Percentiles rank a stretch among this genome's conserved stretches.
These are phyloP conservation scores for Chrysolina haemoptera DNA, from an alignment of 2,888 invertebrate species.

Conservation along the genomic window DNA sequence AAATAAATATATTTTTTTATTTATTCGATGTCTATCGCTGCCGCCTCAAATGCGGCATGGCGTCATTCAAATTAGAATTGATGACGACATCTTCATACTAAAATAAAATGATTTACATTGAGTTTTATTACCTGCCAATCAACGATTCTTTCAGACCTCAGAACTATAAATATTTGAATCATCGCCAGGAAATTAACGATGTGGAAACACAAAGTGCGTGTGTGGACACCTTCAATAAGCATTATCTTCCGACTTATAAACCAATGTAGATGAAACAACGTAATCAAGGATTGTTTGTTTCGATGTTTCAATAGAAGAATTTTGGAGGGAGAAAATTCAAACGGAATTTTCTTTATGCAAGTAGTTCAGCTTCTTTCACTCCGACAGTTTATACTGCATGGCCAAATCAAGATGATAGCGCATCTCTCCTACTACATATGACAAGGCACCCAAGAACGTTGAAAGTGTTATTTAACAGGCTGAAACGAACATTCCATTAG, in stretches of 20 bases:
- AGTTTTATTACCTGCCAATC: slow-evolving; percentile 11
- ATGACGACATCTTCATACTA: not conserved
- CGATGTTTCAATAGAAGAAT: too few species aligned
- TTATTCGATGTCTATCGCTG: not conserved
- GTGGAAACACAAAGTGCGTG: not conserved
- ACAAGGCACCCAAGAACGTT: too few species aligned
- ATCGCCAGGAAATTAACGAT: not conserved
- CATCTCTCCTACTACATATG: too few species aligned
- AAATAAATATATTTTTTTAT: not conserved
- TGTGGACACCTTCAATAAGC: not conserved
- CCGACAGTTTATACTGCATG: too few species aligned
- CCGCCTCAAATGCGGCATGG: not conserved
- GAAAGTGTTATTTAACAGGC: too few species aligned
- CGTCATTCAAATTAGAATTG: not conserved
- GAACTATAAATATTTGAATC: not conserved
- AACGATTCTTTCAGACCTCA: not conserved
- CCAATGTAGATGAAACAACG: too few species aligned
- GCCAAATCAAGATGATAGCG: too few species aligned
- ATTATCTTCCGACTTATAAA: not conserved
- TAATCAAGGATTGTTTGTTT: too few species aligned
- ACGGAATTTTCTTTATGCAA: too few species aligned
- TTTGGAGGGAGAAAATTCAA: too few species aligned
- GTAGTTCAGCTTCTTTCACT: too few species aligned
- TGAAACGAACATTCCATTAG: too few species aligned
- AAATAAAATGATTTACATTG: slow-evolving; percentile 8